Percentiles rank a stretch among this genome's conserved stretches.
Conservation (phyloP, 2,113 vertebrate genomes). For the Mionectes macconnelli region DNA sequence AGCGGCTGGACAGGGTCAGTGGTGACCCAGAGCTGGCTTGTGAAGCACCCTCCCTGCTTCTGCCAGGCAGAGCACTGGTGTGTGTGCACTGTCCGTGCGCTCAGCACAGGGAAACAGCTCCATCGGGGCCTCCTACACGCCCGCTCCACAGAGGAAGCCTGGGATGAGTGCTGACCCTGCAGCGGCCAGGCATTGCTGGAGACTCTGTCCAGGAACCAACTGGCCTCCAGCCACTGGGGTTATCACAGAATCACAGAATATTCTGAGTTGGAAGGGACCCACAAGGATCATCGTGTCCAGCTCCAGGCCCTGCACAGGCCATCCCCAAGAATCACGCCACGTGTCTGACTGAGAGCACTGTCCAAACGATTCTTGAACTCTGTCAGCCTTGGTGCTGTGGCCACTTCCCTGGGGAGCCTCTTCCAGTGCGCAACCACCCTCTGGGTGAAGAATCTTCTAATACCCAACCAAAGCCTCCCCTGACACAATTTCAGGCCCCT, state of each 20-base stretch:
- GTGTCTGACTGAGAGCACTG: background rate
- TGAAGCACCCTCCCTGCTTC: rapidly evolving
- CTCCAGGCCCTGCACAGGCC: background rate
- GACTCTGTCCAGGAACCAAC: background rate
- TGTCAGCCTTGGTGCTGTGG: background rate
- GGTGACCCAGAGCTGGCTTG: background rate
- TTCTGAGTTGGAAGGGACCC: background rate
- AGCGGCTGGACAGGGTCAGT: rapidly evolving
- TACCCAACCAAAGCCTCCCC: background rate
- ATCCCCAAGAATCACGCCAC: background rate
- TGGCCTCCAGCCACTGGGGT: background rate
- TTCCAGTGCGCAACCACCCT: background rate
- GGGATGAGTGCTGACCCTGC: background rate
- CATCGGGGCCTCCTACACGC: rapidly evolving
- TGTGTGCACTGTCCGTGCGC: rapidly evolving
- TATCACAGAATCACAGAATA: background rate
- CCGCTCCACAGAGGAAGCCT: background rate
- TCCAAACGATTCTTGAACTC: background rate
- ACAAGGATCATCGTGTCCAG: background rate
- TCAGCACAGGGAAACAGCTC: background rate
- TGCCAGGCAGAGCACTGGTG: background rate
- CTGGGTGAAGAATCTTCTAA: background rate
- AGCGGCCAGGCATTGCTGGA: rapidly evolving
- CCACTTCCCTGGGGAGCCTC: background rate
- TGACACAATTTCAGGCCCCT: background rate